Evolutionary conservation across 2,113 vertebrate genomes (phyloP), one percentile per base, ranked within the genome.

Genomic region (Pelodiscus sinensis): DNA sequence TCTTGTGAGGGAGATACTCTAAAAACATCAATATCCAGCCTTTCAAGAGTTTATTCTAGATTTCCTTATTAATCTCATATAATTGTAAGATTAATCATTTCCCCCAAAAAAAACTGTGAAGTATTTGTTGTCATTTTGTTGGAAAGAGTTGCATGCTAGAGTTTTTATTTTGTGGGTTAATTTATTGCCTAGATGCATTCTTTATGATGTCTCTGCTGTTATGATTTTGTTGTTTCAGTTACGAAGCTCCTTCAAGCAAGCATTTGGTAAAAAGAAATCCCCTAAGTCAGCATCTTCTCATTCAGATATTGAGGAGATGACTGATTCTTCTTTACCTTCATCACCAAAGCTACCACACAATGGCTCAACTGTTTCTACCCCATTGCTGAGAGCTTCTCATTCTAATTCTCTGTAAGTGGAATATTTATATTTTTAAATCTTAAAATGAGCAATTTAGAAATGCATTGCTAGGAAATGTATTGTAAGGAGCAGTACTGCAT

Each of bases 241-340:
- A 82, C 98, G 99, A 89, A 99, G 99, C 96, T 99, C 99, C 97
- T 99, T 99, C 98, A 99, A 99, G 97, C 99, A 99, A 98, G 99
- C 99, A 9, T 99, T 99, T 87, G 99, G 98, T 88, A 99, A 99
- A 97, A 99, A 99, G 98, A 99, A 99, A 84, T 99, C 99, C 52
- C 99, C 99, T 12, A 99, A 99, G 97, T 99, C 99, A 0, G 99
- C 99, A 0, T 99, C 99, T 38, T 99, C 99, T 83, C 99, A 99
- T 96, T 99, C 99, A 0, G 99, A 99, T 96, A 99, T 99, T 21
- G 99, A 99, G 97, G 99, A 99, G 98, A 99, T 99, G 99, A 99
- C 99, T 0, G 99, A 99, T 96, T 99, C 98, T 15, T 99, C 99
- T 0, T 88, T 99, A 68, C 99, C 99, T 24, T 99, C 99, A 21